Evolutionary conservation across 2,797 vertebrate species (phyloP), one percentile per base, ranked within the genome.

Genomic region (Acanthiza pusilla): DNA sequence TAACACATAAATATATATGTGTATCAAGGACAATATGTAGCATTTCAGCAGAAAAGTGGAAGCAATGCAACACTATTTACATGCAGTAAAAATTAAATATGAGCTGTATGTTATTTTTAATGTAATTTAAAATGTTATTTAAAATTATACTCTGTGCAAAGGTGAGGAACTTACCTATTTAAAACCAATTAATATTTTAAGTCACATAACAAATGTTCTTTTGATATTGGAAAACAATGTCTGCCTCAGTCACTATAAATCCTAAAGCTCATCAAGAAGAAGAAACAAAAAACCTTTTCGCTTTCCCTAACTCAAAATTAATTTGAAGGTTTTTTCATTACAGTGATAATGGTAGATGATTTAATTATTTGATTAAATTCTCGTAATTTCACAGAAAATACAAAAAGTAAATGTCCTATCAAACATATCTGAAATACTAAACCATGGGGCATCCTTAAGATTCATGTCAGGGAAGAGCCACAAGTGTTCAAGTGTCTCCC

Each of bases 301-400:
- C 5, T 55, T n/a, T 6, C 80, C 36, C 32, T 32, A 45, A 43
- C 2, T 45, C 7, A 42, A 30, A 85, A 89, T 22, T 32, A 26
- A 18, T 55, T 67, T 38, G 27, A 74, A 29, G 16, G 20, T 2
- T 23, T 73, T 27, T 47, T 21, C 3, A 9, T 22, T 2, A 11
- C 6, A 47, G 30, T 2, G 0, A 7, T 14, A 61, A 48, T 5
- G 2, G 11, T 9, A 27, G 2, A 23, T 18, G 2, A 34, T n/a
- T 77, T 81, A 67, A 42, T 30, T 57, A n/a, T 68, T 50, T 75
- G 3, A 12, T 45, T 75, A 67, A 57, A 34, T 47, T 65, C 11
- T 29, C 7, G 5, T 48, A 5, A 29, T 48, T 89, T 79, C 17
- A n/a, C 15, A 20, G 27, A 62, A 29, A 12, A 43, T 5, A 61